Evolutionary conservation across 2,888 invertebrate species (phyloP).

Genomic region (Sarcophaga caerulescens): DNA sequence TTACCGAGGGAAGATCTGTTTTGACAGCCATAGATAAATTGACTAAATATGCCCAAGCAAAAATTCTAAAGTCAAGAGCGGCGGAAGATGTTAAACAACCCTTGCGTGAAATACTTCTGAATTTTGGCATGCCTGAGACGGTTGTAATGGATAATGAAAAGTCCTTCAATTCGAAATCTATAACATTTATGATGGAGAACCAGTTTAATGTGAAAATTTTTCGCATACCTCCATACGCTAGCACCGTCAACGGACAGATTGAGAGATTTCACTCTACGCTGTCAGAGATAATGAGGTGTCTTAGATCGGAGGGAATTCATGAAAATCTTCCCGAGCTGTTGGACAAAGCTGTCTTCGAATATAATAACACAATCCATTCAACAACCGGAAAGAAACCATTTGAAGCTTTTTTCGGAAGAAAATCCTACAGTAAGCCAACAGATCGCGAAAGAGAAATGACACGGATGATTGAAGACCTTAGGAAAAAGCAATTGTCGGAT

Average conservation of each 20-base stretch:
- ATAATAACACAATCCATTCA: conserved; percentile 24
- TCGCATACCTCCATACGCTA: conserved; percentile 12
- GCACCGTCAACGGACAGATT: not conserved
- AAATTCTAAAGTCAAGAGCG: not conserved
- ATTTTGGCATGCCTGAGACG: too few relatives aligned
- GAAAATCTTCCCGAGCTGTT: not conserved
- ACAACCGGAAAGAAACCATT: not conserved
- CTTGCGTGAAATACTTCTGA: too few relatives aligned
- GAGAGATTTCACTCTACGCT: not conserved
- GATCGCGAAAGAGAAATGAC: too few relatives aligned
- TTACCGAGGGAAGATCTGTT: not conserved
- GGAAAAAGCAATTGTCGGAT: not conserved
- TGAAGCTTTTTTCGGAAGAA: too few relatives aligned
- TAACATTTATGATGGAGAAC: conserved; percentile 7
- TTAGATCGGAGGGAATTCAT: conserved; percentile 4
- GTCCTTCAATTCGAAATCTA: not conserved
- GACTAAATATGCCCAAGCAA: not conserved
- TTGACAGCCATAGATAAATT: not conserved
- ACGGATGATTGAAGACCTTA: too few relatives aligned
- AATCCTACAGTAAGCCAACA: too few relatives aligned
- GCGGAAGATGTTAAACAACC: not conserved
- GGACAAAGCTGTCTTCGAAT: conserved; percentile 5
- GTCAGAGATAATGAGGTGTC: conserved; percentile 5
- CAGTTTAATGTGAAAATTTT: not conserved
- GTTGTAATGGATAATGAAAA: too few relatives aligned